Base-by-base conservation (phyloP, 2,888 invertebrate genomes). In the Drosophila koepferae region DNA sequence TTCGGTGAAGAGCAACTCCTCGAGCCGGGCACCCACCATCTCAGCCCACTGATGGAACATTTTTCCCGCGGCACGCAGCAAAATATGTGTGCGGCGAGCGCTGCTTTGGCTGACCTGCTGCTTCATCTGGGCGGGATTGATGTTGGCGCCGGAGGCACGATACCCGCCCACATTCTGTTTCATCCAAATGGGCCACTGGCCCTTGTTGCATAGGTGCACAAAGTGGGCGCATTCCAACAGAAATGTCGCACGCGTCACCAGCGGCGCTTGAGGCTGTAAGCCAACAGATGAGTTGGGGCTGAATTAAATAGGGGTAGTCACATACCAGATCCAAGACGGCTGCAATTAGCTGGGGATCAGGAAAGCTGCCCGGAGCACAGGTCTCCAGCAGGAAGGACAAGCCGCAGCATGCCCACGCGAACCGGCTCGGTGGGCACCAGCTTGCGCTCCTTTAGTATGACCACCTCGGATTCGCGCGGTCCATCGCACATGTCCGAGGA, bases 141-240 rank as follows among this genome's bases (percentile, higher is more conserved):
- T 89, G 92, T 94, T 93, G 34, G 96, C 95, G 41, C 96, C 96
- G 1, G 93, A 93, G 0, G 96, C 95, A 53, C 97, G 94, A 91
- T 96, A 96, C 90, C 96, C 95, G 34, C 87, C 80, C 74, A 96
- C 94, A 90, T 96, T 97, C 10, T 97, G 95, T 93, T 98, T 98
- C 95, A 99, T 97, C 99, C 99, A 99, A 63, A 96, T 95, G 0
- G 99, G 99, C 99, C 99, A 99, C 84, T 98, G 98, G 0, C 99
- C 99, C 91, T 98, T 97, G 93, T 99, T 99, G 93, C 99, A 99
- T 80, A 98, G 96, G 91, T 99, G 99, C 2, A 99, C 99, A 84
- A 99, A 97, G 92, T 99, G 97, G 0, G 99, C 97, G 92, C 99
- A 99, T 93, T 99, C 99, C 72, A 99, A 93, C 9, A 99, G 94